These are phyloP conservation scores for Antigone vipio DNA, from an alignment of 2,113 vertebrate genomes.

Conservation along the genomic window DNA sequence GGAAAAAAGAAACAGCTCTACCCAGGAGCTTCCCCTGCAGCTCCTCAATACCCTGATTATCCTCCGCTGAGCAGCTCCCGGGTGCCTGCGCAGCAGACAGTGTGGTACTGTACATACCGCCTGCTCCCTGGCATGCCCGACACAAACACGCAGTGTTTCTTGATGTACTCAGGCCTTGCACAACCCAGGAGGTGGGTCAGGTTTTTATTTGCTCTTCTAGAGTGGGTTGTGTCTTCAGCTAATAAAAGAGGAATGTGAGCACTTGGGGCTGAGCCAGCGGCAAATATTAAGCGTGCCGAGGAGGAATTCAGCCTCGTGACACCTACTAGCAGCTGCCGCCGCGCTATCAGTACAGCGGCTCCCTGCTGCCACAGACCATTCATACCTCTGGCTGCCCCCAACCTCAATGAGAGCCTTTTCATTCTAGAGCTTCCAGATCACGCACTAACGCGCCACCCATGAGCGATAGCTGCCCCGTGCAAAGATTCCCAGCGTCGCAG, in stretches of 20 bases:
- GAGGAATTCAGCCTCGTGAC: slow-evolving; percentile 9
- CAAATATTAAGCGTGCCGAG: background rate
- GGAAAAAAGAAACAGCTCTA: background rate
- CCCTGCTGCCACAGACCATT: background rate
- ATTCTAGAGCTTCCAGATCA: background rate
- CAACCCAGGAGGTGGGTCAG: background rate
- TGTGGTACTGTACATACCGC: rapidly evolving
- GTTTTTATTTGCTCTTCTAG: slow-evolving; percentile 41
- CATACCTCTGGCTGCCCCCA: background rate
- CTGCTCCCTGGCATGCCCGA: background rate
- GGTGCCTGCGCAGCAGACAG: background rate
- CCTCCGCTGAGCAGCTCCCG: background rate
- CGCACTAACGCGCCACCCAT: rapidly evolving
- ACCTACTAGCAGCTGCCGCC: background rate
- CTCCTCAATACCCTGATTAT: background rate
- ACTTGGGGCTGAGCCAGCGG: background rate
- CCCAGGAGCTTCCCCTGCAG: background rate
- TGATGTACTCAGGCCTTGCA: background rate
- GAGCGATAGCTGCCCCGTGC: background rate
- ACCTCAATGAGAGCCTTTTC: background rate
- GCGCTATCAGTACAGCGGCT: background rate
- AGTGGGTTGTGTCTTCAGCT: slow-evolving; percentile 49
- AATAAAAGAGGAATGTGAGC: slow-evolving; percentile 57
- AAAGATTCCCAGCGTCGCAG: background rate
- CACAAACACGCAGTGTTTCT: background rate